phyloP scores from a whole-genome alignment of 1,140 invertebrate genomes.

The Pteromalus puparum region DNA sequence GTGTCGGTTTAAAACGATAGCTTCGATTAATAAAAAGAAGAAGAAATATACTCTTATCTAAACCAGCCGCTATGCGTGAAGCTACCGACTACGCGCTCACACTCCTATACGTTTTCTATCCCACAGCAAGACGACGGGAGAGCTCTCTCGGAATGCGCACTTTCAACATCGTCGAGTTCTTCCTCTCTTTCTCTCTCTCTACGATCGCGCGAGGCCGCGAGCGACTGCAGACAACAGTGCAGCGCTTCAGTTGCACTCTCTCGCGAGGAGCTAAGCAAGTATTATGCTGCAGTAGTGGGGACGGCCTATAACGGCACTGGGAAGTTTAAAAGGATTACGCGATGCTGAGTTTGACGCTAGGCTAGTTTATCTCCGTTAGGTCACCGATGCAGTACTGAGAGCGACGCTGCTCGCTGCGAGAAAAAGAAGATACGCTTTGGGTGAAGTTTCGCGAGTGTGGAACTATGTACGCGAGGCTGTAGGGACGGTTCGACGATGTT shows the following conservation, averaged over 20 bases:
- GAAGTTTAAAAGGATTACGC: conserved; percentile 24
- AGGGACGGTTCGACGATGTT: not conserved
- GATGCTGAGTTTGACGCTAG: not conserved
- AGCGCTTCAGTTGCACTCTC: conserved; percentile 19
- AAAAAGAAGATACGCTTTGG: not conserved
- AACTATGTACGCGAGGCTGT: not conserved
- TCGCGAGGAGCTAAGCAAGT: not conserved
- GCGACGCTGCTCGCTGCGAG: not conserved
- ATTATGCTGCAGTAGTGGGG: conserved; percentile 1
- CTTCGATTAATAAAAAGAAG: too few species aligned
- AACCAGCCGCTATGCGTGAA: too few species aligned
- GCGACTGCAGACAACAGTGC: not conserved
- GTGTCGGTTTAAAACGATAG: too few species aligned
- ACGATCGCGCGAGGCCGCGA: not conserved
- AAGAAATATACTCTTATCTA: too few species aligned
- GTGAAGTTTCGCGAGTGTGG: not conserved
- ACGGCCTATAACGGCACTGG: conserved; percentile 47
- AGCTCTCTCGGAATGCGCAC: not conserved
- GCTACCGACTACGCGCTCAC: too few species aligned
- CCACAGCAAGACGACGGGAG: too few species aligned
- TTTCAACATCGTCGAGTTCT: not conserved
- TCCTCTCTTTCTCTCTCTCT: too few species aligned
- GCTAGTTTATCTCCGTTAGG: conserved; percentile 47
- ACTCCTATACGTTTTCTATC: too few species aligned
- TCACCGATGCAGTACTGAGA: not conserved